phyloP scores from a whole-genome alignment of 2,113 vertebrate species.

The Progne subis region DNA sequence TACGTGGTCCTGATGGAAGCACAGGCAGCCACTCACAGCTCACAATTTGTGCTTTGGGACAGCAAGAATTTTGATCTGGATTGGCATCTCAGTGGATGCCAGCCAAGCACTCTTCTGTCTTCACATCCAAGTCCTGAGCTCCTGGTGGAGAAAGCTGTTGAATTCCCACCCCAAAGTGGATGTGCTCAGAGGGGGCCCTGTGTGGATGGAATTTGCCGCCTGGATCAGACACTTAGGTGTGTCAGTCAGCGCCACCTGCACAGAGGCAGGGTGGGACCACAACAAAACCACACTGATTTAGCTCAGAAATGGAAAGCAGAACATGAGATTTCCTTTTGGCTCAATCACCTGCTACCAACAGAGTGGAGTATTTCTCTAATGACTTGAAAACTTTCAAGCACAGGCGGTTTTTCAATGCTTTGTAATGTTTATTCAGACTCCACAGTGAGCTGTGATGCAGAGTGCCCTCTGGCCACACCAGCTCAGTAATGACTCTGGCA shows the following conservation, averaged over 20 bases:
- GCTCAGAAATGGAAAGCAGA: not conserved
- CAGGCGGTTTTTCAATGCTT: not conserved
- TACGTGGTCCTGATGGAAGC: rapidly evolving
- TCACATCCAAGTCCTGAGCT: not conserved
- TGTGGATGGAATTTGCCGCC: not conserved
- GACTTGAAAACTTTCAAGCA: not conserved
- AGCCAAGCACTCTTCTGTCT: not conserved
- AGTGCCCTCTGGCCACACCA: slow-evolving; percentile 36
- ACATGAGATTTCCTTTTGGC: not conserved
- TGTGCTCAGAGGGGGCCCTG: not conserved
- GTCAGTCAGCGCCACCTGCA: not conserved
- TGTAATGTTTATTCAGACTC: slow-evolving; percentile 37
- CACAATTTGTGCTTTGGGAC: not conserved
- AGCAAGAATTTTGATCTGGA: not conserved
- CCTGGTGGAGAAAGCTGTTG: not conserved
- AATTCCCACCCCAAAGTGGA: not conserved
- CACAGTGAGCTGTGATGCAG: not conserved
- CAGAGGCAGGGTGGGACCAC: not conserved
- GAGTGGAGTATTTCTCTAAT: not conserved
- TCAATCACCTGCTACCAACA: not conserved
- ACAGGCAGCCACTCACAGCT: not conserved
- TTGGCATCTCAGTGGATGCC: not conserved
- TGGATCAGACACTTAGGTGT: not conserved
- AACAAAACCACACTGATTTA: not conserved
- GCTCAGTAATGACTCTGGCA: slow-evolving; percentile 25